Percentiles rank a stretch among this genome's conserved stretches.
Evolutionary conservation across 2,797 vertebrate genomes (phyloP).

Genomic region (Syngnathus rostellatus): DNA sequence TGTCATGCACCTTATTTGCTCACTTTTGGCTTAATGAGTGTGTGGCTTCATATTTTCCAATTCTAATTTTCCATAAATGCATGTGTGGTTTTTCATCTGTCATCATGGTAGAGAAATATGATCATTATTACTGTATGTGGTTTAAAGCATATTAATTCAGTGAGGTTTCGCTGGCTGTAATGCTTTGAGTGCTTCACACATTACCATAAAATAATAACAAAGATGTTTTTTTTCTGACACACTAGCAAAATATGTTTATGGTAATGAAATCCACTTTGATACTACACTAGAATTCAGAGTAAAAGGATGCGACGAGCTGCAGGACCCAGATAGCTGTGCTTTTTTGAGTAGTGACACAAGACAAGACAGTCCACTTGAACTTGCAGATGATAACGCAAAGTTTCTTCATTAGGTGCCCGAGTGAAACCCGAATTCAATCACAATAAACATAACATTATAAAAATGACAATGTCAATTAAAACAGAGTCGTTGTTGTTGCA

Average conservation of each 20-base stretch:
- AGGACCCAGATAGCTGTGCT: neutral
- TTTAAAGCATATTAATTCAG: slow-evolving; percentile 42
- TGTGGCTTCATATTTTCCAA: slow-evolving; percentile 29
- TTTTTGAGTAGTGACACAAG: neutral
- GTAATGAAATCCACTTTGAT: slow-evolving; percentile 1
- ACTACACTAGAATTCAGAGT: neutral
- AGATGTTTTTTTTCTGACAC: neutral
- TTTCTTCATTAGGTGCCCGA: neutral
- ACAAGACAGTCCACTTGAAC: neutral
- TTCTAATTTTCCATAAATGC: slow-evolving; percentile 26
- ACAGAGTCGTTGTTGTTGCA: neutral
- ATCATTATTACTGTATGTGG: slow-evolving; percentile 38
- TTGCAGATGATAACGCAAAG: neutral
- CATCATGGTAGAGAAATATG: slow-evolving; percentile 35
- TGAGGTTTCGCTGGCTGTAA: slow-evolving; percentile 7
- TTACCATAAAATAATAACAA: neutral
- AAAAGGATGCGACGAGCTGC: neutral
- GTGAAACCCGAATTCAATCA: neutral
- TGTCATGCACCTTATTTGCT: slow-evolving; percentile 9
- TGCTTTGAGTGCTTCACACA: slow-evolving; percentile 4
- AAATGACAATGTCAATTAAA: neutral
- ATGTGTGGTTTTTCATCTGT: slow-evolving; percentile 36
- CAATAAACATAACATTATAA: slow-evolving; percentile 8
- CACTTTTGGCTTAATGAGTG: slow-evolving; percentile 17
- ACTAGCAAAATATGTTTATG: neutral